Evolutionary conservation across 2,797 vertebrate species (phyloP), one percentile per base, ranked within the genome.

Genomic region (Anguilla anguilla): DNA sequence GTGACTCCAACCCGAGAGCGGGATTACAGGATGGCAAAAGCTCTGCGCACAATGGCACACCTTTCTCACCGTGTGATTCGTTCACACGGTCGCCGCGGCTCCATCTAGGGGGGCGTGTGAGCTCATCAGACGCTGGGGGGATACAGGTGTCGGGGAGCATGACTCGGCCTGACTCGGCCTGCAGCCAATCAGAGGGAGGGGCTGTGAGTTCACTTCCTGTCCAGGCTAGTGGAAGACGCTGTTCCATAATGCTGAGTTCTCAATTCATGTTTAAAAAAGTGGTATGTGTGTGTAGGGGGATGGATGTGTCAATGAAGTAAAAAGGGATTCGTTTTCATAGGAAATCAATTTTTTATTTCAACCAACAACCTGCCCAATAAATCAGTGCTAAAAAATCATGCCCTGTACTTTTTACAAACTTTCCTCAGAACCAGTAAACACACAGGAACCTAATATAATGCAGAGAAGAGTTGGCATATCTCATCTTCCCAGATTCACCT

Each of bases 141-240:
- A 74, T 11, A 74, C 31, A 74, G 28, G 69, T 17, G 28, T 31
- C 69, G 39, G 69, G 69, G 69, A 4, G 28, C 28, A 35, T 74
- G 69, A 74, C 31, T 74, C 28, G 3, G n/a, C 25, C 6, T 74
- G 69, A 74, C 31, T 74, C 28, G 3, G n/a, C 25, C 6, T 7
- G 9, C 69, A 74, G 5, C 28, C 69, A 46, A 43, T 43, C 74
- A 79, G 28, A 43, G 39, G 74, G 74, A 43, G 39, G 39, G 17
- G 35, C 74, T 79, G 46, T 15, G 31, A 79, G 35, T 19, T 79
- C 15, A 79, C 74, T 79, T 79, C 74, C 74, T 43, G 74, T 79
- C 15, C 35, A 79, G 15, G 15, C 4, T 17, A 43, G 31, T 79
- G 17, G 39, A 43, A 17, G 17, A 2, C 39, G 46, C 74, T 6